phyloP scores from a whole-genome alignment of 2,113 vertebrate species.

The Marmota flaviventris region DNA sequence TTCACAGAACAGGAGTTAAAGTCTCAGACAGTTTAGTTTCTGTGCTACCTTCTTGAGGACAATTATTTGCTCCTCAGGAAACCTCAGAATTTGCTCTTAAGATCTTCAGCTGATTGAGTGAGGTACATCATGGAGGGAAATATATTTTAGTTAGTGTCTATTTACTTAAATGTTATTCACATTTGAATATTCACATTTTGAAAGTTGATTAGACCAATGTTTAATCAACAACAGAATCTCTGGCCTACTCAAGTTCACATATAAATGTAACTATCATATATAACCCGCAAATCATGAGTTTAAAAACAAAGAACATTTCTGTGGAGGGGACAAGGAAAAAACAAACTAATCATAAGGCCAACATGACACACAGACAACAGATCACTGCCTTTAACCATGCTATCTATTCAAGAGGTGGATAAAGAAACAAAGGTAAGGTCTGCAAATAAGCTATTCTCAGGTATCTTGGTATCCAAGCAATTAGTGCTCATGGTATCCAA shows the following conservation, averaged over 20 bases:
- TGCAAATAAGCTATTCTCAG: not conserved
- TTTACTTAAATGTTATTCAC: not conserved
- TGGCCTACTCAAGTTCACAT: not conserved
- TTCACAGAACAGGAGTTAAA: not conserved
- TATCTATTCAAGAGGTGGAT: not conserved
- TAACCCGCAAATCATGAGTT: not conserved
- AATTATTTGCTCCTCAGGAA: not conserved
- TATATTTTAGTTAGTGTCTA: not conserved
- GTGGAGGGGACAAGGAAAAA: not conserved
- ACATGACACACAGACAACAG: not conserved
- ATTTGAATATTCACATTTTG: not conserved
- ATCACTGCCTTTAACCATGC: not conserved
- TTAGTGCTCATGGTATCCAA: not conserved
- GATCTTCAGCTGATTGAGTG: not conserved
- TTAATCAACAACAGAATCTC: not conserved
- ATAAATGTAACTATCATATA: not conserved
- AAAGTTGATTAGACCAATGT: not conserved
- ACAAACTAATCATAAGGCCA: not conserved
- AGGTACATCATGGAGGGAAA: not conserved
- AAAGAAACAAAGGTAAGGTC: not conserved
- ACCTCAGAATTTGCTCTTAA: not conserved
- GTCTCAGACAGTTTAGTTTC: not conserved
- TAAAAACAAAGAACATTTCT: not conserved
- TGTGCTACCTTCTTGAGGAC: not conserved
- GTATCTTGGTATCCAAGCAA: not conserved